Conservation (phyloP, 2,888 invertebrate species). For the Macrophya annulata region DNA sequence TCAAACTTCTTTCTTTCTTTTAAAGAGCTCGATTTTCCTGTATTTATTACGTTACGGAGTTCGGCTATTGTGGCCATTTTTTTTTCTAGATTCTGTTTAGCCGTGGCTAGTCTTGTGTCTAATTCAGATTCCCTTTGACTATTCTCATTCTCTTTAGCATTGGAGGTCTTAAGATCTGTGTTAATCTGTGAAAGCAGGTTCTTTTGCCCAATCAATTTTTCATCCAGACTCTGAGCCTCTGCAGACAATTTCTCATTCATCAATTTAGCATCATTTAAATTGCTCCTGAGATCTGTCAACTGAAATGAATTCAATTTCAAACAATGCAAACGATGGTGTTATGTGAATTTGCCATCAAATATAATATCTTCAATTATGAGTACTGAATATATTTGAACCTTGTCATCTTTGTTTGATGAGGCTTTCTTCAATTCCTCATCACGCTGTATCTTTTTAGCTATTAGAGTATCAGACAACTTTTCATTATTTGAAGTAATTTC, state of each 20-base stretch:
- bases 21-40: conserved; percentile 14
- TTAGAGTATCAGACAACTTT: conserved; percentile 41
- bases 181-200: not conserved
- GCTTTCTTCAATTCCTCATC: conserved; percentile 53
- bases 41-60: not conserved
- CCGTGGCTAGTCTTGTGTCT: conserved; percentile 52
- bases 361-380: not conserved
- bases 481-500: conserved; percentile 50
- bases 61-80: conserved; percentile 55
- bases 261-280: not conserved
- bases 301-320: not conserved
- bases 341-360: too few relatives aligned
- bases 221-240: conserved; percentile 50
- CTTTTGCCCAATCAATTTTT: conserved; percentile 49
- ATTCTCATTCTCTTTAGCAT: conserved; percentile 50
- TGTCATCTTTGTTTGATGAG: conserved; percentile 54
- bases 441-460: conserved; percentile 33
- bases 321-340: not conserved
- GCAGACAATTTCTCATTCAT: conserved; percentile 20
- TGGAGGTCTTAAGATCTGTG: not conserved
- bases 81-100: conserved; percentile 57
- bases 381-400: conserved; percentile 32
- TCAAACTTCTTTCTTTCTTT: conserved; percentile 39
- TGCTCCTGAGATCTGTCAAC: not conserved
- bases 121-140: conserved; percentile 57